Percentiles rank a stretch among this genome's conserved stretches.
phyloP scores from a whole-genome alignment of 2,888 invertebrate species.

The Allolobophora icterica region DNA sequence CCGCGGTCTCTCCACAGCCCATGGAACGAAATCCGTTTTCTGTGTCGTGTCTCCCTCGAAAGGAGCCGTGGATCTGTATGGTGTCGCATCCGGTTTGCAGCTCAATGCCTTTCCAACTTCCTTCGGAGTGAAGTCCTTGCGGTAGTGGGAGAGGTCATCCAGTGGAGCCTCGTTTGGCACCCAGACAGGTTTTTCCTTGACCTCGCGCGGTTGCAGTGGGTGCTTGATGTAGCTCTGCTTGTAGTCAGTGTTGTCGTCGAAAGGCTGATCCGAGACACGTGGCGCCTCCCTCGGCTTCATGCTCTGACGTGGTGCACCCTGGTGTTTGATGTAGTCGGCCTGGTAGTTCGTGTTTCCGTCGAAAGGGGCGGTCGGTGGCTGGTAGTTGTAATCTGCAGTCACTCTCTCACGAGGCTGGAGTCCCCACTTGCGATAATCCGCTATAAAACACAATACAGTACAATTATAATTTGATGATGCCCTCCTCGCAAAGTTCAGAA shows the following conservation, averaged over 20 bases:
- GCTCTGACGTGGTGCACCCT: constrained; percentile 44
- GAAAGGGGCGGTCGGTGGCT: constrained; percentile 58
- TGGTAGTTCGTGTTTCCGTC: constrained; percentile 61
- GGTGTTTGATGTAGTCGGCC: constrained; percentile 57
- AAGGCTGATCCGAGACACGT: constrained; percentile 53
- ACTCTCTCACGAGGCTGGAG: constrained; percentile 49
- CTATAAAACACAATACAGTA: constrained; percentile 23
- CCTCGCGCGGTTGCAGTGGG: constrained; percentile 52
- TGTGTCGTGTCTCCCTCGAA: constrained; percentile 63
- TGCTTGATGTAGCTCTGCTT: constrained; percentile 60
- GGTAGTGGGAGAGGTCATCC: constrained; percentile 60
- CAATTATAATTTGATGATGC: too few species aligned
- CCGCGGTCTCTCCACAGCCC: constrained; percentile 53
- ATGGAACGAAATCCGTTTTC: constrained; percentile 47
- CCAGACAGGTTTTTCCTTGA: constrained; percentile 55
- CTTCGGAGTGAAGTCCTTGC: constrained; percentile 54
- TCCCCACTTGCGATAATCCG: constrained; percentile 52
- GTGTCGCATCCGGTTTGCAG: constrained; percentile 60
- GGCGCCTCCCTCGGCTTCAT: constrained; percentile 34
- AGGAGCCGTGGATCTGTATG: constrained; percentile 60
- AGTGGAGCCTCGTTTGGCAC: constrained; percentile 55
- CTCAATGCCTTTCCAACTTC: constrained; percentile 52
- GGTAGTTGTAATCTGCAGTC: constrained; percentile 37
- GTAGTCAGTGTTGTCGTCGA: constrained; percentile 62
- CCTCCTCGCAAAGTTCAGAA: too few species aligned